phyloP scores from a whole-genome alignment of 2,113 vertebrate species.

The Nyctereutes procyonoides region DNA sequence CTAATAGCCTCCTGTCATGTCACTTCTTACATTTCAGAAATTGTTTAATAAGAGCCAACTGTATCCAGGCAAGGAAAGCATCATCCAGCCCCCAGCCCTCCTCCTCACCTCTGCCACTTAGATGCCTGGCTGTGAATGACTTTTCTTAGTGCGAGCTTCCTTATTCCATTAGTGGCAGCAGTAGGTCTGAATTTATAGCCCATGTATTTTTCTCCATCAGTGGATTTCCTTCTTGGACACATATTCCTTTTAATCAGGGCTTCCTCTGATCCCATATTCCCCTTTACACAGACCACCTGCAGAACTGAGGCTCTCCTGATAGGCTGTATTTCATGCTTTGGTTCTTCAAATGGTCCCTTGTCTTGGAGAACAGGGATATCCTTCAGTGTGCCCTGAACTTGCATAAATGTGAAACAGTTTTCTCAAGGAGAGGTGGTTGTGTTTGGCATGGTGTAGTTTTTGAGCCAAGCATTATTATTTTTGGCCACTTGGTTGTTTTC shows the following conservation, averaged over 20 bases:
- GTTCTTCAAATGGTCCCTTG: constrained; percentile 60
- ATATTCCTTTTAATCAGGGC: neutral
- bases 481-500: constrained; percentile 69
- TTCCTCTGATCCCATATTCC: neutral
- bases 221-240: constrained; percentile 24
- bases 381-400: constrained; percentile 60
- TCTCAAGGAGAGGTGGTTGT: constrained; percentile 66
- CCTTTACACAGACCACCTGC: neutral
- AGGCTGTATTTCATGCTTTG: constrained; percentile 62
- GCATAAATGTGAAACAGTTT: constrained; percentile 64
- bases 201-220: neutral
- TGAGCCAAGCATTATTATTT: constrained; percentile 73
- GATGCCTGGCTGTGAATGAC: neutral
- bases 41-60: neutral
- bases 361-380: constrained; percentile 52
- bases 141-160: neutral
- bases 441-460: constrained; percentile 67
- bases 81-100: neutral
- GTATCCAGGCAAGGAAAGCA: neutral
- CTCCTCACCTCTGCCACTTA: neutral
- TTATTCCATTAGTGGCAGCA: neutral
- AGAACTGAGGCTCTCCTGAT: neutral
- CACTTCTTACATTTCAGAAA: constrained; percentile 28
- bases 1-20: neutral
- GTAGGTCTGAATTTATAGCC: neutral